Evolutionary conservation across 2,113 vertebrate species (phyloP).

Genomic region (Pimephales promelas): DNA sequence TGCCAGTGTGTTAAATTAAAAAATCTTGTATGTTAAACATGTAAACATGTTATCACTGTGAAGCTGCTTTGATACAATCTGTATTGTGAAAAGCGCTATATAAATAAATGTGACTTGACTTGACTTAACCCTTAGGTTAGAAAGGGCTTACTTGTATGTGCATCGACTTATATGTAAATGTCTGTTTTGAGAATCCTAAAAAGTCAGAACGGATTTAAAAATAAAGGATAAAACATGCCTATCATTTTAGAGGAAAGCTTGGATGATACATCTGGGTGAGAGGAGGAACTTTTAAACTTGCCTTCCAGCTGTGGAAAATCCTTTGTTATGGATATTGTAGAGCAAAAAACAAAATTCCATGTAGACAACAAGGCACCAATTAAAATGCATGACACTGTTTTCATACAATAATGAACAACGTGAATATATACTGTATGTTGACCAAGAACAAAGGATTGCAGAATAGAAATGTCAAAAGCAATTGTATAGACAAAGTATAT

Average conservation of each 20-base stretch:
- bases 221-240: not conserved
- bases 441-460: not conserved
- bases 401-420: not conserved
- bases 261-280: constrained; percentile 15
- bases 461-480: no score
- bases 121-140: not conserved
- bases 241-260: constrained; percentile 33
- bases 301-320: not conserved
- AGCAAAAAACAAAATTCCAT: not conserved
- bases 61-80: no score
- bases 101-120: no score
- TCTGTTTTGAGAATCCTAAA: constrained; percentile 55
- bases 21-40: not conserved
- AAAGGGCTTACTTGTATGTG: constrained; percentile 55
- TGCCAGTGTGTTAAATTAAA: not conserved
- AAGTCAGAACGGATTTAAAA: constrained; percentile 6
- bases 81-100: no score
- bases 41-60: no score
- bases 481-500: no score
- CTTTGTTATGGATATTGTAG: constrained; percentile 12
- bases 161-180: constrained; percentile 59
- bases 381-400: not conserved
- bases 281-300: not conserved
- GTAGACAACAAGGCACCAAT: not conserved
- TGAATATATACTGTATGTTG: not conserved